Evolutionary conservation across 2,797 vertebrate species (phyloP).

Genomic region (Lepus townsendii): DNA sequence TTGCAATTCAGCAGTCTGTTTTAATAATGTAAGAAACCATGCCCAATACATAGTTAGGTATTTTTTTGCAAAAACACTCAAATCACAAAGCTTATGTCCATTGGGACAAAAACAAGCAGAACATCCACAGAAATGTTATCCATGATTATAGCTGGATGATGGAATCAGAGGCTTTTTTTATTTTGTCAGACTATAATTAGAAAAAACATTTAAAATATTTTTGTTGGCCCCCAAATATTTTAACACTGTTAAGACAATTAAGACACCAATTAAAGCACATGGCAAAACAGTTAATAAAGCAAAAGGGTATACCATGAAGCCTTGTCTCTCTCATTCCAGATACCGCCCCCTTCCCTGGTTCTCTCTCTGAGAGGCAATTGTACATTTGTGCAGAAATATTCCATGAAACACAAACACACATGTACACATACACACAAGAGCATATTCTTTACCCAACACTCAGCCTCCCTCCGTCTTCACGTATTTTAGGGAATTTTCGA

Average conservation of each 20-base stretch:
- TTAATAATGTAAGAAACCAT: slow-evolving; percentile 21
- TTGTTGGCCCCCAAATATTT: background rate
- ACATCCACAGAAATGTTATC: background rate
- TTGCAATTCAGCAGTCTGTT: background rate
- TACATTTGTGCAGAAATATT: background rate
- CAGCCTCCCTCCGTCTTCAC: background rate
- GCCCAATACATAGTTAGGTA: background rate
- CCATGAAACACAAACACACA: background rate
- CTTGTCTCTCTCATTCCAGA: background rate
- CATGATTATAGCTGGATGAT: background rate
- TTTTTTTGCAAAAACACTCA: background rate
- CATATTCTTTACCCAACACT: background rate
- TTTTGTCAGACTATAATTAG: background rate
- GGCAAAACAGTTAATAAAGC: slow-evolving; percentile 5
- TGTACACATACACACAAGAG: background rate
- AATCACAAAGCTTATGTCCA: background rate
- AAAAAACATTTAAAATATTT: slow-evolving; percentile 40
- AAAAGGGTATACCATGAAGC: background rate
- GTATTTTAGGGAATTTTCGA: slow-evolving; percentile 16
- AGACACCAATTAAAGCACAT: background rate
- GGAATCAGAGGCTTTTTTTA: background rate
- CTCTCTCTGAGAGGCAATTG: background rate
- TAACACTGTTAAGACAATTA: slow-evolving; percentile 23
- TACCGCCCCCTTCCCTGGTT: background rate
- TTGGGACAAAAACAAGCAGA: background rate